Evolutionary conservation across 92 coral and sea anemone species (phyloP).

Genomic region (Epizoanthus illoricatus): DNA sequence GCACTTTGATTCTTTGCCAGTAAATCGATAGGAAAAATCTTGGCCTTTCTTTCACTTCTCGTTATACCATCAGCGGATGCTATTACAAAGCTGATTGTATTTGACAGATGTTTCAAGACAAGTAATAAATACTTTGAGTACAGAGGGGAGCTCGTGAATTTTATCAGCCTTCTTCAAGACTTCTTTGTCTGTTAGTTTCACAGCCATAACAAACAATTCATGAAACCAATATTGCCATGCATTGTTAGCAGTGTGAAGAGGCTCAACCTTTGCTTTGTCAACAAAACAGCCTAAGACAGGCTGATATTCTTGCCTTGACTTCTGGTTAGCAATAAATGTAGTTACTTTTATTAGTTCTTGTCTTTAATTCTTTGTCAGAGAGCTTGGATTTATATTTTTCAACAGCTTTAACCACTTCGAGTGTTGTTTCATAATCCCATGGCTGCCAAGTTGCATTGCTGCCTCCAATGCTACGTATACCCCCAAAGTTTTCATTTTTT

Average conservation of each 20-base stretch:
- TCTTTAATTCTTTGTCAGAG: slow-evolving; percentile 44
- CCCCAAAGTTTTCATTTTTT: slow-evolving; percentile 28
- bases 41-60: slow-evolving; percentile 11
- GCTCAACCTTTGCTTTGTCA: slow-evolving; percentile 56
- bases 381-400: slow-evolving; percentile 44
- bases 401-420: slow-evolving; percentile 44
- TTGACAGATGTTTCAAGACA: slow-evolving; percentile 44
- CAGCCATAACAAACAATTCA: slow-evolving; percentile 36
- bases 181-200: slow-evolving; percentile 34
- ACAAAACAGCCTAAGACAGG: slow-evolving; percentile 48
- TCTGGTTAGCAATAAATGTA: slow-evolving; percentile 54
- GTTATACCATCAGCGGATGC: slow-evolving; percentile 15
- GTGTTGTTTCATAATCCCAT: slow-evolving; percentile 46
- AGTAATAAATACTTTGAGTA: slow-evolving; percentile 39
- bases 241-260: slow-evolving; percentile 54
- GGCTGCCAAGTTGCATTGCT: slow-evolving; percentile 45
- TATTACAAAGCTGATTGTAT: slow-evolving; percentile 49
- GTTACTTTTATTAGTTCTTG: slow-evolving; percentile 56
- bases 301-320: slow-evolving; percentile 51
- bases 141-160: slow-evolving; percentile 33
- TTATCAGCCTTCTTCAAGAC: slow-evolving; percentile 35
- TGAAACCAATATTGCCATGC: slow-evolving; percentile 56
- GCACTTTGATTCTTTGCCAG: slow-evolving; percentile 17
- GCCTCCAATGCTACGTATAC: slow-evolving; percentile 45
- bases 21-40: slow-evolving; percentile 9